phyloP scores from a whole-genome alignment of 37 sponge, comb jelly and placozoan genomes.

The Beroe forskalii region DNA sequence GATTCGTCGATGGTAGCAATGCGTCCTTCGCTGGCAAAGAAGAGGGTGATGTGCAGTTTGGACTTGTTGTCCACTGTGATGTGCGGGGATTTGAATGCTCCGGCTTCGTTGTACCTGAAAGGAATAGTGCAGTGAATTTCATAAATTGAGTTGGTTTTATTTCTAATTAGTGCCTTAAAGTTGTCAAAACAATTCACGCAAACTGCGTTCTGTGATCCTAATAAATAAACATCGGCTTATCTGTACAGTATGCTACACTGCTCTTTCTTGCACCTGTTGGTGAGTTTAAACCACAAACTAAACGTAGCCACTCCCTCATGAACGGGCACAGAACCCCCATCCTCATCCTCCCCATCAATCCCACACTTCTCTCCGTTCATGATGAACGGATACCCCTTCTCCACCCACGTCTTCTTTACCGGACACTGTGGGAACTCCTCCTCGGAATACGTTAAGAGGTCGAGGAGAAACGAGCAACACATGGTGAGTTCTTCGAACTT shows the following conservation, averaged over 20 bases:
- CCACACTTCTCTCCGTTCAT: constrained; percentile 47
- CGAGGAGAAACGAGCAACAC: not conserved
- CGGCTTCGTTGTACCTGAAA: constrained; percentile 6
- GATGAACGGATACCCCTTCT: constrained; percentile 57
- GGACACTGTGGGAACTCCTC: constrained; percentile 41
- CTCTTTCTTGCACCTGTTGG: constrained; percentile 5
- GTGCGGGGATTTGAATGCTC: not conserved
- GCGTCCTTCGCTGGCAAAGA: constrained; percentile 10
- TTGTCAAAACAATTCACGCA: too few species aligned
- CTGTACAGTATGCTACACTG: constrained; percentile 23
- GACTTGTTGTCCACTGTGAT: not conserved
- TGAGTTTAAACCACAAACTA: constrained; percentile 31
- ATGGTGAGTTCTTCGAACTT: constrained; percentile 48
- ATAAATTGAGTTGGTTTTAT: too few species aligned
- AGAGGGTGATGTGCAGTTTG: constrained; percentile 35
- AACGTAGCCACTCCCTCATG: constrained; percentile 1
- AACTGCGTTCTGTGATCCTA: too few species aligned
- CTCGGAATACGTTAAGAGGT: not conserved
- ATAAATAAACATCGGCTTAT: too few species aligned
- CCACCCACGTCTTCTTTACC: not conserved
- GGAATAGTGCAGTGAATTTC: too few species aligned
- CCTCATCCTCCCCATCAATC: not conserved
- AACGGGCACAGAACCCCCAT: not conserved
- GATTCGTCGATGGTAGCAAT: constrained; percentile 38
- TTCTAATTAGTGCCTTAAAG: too few species aligned